Evolutionary conservation across 2,113 vertebrate genomes (phyloP).

Genomic region (Phoenicopterus ruber): DNA sequence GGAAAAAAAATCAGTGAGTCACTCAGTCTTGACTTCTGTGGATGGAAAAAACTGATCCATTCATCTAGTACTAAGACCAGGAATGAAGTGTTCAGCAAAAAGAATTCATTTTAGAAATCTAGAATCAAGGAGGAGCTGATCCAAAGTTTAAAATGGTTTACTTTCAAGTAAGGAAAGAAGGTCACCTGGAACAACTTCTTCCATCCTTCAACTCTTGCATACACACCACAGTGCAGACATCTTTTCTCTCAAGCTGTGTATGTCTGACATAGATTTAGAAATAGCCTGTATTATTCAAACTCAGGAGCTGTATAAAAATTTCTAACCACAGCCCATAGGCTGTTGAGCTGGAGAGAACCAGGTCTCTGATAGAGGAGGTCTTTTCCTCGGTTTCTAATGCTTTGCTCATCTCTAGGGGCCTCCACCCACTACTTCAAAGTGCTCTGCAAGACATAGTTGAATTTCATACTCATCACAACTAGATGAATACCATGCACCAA

Average conservation of each 20-base stretch:
- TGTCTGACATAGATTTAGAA: background rate
- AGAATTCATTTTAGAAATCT: background rate
- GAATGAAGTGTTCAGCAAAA: background rate
- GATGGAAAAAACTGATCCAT: background rate
- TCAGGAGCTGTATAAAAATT: background rate
- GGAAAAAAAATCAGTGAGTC: background rate
- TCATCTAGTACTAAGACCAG: background rate
- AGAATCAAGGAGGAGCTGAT: background rate
- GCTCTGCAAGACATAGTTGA: background rate
- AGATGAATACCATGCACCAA: background rate
- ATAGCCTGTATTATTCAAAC: background rate
- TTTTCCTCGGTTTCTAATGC: background rate
- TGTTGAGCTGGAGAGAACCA: background rate
- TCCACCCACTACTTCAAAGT: background rate
- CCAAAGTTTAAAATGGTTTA: background rate
- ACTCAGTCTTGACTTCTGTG: background rate
- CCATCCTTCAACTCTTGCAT: background rate
- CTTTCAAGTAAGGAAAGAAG: background rate
- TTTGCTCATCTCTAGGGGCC: background rate
- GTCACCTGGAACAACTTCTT: background rate
- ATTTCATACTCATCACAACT: background rate
- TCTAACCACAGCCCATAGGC: background rate
- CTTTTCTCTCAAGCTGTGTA: background rate
- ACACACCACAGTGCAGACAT: background rate
- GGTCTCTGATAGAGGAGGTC: fast-evolving